Percentiles rank a stretch among this genome's conserved stretches.
These are phyloP conservation scores for Aptenodytes forsteri DNA, from an alignment of 2,113 vertebrate species.

Conservation along the genomic window DNA sequence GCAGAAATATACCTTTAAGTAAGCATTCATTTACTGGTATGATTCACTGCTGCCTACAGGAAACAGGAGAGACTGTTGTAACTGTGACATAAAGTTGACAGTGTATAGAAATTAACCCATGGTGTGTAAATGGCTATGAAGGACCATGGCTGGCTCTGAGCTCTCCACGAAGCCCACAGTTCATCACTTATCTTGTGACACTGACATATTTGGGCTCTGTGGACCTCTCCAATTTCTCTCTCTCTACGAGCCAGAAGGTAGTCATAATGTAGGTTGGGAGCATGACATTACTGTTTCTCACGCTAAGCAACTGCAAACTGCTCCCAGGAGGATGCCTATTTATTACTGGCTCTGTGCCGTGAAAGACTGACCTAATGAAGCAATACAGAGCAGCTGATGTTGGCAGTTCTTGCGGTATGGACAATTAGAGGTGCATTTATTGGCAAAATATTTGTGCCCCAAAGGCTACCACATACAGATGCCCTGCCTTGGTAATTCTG, in stretches of 20 bases:
- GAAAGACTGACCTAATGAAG: background rate
- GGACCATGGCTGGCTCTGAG: background rate
- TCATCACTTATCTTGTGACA: background rate
- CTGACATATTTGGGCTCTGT: background rate
- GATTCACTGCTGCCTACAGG: background rate
- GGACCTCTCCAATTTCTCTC: background rate
- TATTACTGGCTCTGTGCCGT: background rate
- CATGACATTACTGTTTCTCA: background rate
- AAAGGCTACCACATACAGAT: background rate
- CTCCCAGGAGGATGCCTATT: constrained; percentile 6
- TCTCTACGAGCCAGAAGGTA: background rate
- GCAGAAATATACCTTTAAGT: background rate
- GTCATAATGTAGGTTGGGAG: background rate
- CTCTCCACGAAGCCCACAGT: background rate
- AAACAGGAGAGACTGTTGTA: background rate
- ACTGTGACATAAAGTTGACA: background rate
- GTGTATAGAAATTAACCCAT: background rate
- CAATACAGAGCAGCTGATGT: background rate
- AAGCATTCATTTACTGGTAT: background rate
- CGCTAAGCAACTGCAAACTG: background rate
- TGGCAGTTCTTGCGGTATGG: background rate
- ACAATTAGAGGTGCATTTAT: background rate
- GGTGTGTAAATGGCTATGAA: background rate
- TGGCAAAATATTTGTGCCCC: constrained; percentile 4
- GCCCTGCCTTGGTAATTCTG: background rate